Evolutionary conservation across 1,140 invertebrate genomes (phyloP).

Genomic region (Euwallacea similis): DNA sequence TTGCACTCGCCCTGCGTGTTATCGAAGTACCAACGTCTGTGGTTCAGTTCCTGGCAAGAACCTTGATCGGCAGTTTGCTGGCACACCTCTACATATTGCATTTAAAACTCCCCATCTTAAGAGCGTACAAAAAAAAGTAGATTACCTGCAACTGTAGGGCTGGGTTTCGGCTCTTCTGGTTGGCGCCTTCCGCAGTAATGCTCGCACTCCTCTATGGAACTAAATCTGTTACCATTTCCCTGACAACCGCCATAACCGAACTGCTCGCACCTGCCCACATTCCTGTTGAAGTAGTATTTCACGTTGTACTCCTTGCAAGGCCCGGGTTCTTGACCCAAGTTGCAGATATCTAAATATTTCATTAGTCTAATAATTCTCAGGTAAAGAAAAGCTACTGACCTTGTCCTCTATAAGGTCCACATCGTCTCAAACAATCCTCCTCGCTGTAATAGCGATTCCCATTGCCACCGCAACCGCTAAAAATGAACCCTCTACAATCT

Average conservation of each 20-base stretch:
- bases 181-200: slow-evolving; percentile 60
- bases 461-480: slow-evolving; percentile 83
- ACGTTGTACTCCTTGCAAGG: slow-evolving; percentile 64
- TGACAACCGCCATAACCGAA: slow-evolving; percentile 85
- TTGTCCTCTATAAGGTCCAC: slow-evolving; percentile 70
- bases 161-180: slow-evolving; percentile 45
- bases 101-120: background rate
- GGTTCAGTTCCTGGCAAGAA: slow-evolving; percentile 65
- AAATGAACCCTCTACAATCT: slow-evolving; percentile 72
- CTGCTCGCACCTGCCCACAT: slow-evolving; percentile 60
- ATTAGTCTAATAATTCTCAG: slow-evolving; percentile 1
- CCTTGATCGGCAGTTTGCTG: slow-evolving; percentile 68
- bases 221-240: slow-evolving; percentile 85
- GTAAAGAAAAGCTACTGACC: slow-evolving; percentile 56
- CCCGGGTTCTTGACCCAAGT: slow-evolving; percentile 64
- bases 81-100: slow-evolving; percentile 53
- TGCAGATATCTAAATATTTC: slow-evolving; percentile 61
- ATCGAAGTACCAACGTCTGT: slow-evolving; percentile 82
- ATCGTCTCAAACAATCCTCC: slow-evolving; percentile 80
- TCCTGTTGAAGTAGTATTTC: slow-evolving; percentile 72
- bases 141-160: slow-evolving; percentile 21
- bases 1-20: slow-evolving; percentile 69
- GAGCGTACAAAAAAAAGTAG: background rate
- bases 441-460: slow-evolving; percentile 76
- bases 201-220: slow-evolving; percentile 68